Evolutionary conservation across 2,797 vertebrate species (phyloP), one percentile per base, ranked within the genome.

Genomic region (Rhinatrema bivittatum): DNA sequence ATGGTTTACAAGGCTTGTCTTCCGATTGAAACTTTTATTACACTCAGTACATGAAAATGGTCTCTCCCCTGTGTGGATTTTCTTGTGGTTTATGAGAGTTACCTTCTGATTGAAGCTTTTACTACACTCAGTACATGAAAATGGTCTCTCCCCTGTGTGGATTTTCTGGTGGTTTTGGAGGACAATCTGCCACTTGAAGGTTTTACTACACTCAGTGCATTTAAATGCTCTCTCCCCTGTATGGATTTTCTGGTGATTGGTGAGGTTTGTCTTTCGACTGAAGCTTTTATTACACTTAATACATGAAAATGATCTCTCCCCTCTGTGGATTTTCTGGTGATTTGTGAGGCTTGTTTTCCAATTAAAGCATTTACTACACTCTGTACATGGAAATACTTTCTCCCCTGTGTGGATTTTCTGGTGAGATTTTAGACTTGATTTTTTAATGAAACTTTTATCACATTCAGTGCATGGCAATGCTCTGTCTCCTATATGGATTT

Each of bases 371-470:
- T 47, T 40, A 14, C 44, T 44, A 2, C 44, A 47, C 26, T 39
- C 24, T 1, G 20, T 16, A 4, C 43, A 46, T 36, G 46, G 36
- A 43, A 46, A 46, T 29, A 39, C 43, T 16, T 46, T 46, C 35
- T 46, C 46, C 32, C 46, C 46, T 25, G 46, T 46, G 14, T 46
- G 43, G 16, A 43, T 46, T n/a, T 38, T 39, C 36, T 46, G 43
- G 25, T 46, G 43, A 2, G 43, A 4, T 2, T 43, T 36, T 1
- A 46, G 25, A 21, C 46, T 43, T 1, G 43, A 46, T 0, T 43
- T 43, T 43, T 43, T 46, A 19, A 43, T 30, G 43, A 46, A 46
- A 4, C 43, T 43, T 20, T 46, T 46, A 25, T 43, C 43, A 9
- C 43, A 46, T 6, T 46, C 43, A 2, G 43, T 43, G 13, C 43